These are phyloP conservation scores for Fistularia commersonii DNA, from an alignment of 2,797 vertebrate genomes.

Conservation along the genomic window DNA sequence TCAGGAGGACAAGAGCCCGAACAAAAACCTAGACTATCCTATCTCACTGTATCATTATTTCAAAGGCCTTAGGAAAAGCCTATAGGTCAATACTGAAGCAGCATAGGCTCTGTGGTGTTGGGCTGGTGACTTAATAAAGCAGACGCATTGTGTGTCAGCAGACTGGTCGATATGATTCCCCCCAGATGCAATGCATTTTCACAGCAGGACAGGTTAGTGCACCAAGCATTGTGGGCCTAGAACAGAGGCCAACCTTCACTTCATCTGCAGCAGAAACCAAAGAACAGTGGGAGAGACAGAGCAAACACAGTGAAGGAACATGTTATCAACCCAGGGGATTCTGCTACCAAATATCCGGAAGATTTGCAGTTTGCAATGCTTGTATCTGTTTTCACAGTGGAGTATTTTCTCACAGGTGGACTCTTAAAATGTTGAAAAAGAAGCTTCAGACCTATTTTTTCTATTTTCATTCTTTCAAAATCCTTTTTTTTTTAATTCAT, in stretches of 20 bases:
- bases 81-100: slow-evolving; percentile 66
- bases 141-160: slow-evolving; percentile 65
- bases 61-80: slow-evolving; percentile 62
- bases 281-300: slow-evolving; percentile 61
- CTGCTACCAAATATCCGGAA: slow-evolving; percentile 22
- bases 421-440: too few species aligned
- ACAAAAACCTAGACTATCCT: slow-evolving; percentile 53
- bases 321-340: slow-evolving; percentile 58
- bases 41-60: slow-evolving; percentile 60
- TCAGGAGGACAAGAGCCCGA: slow-evolving; percentile 50
- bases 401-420: too few species aligned
- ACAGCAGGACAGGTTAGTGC: slow-evolving; percentile 59
- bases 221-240: slow-evolving; percentile 49
- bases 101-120: slow-evolving; percentile 39
- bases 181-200: slow-evolving; percentile 70
- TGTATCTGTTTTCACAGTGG: not conserved
- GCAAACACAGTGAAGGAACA: slow-evolving; percentile 40
- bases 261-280: slow-evolving; percentile 64
- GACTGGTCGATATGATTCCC: slow-evolving; percentile 69
- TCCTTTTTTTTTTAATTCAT: too few species aligned
- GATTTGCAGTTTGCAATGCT: slow-evolving; percentile 6
- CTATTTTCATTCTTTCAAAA: too few species aligned
- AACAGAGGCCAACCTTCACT: slow-evolving; percentile 68
- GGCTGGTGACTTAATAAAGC: slow-evolving; percentile 68
- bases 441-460: too few species aligned